phyloP scores from a whole-genome alignment of 2,113 vertebrate species.

The Ceyx margarethae region DNA sequence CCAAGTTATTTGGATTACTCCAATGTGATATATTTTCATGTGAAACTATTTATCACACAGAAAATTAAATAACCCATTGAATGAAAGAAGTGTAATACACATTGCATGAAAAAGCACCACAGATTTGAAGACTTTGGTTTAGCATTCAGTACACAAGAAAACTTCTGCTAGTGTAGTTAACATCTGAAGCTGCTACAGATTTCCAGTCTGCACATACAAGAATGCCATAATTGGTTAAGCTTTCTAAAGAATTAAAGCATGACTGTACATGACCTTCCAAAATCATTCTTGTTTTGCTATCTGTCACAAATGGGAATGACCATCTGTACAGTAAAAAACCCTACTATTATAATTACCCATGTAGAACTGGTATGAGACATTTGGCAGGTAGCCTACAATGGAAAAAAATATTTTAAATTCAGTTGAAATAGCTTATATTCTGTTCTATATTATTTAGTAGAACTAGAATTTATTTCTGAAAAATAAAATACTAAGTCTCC shows the following conservation, averaged over 20 bases:
- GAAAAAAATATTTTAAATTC: not conserved
- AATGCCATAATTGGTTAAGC: not conserved
- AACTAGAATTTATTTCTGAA: not conserved
- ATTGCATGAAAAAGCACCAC: not conserved
- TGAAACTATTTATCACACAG: not conserved
- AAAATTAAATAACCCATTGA: not conserved
- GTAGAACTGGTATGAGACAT: not conserved
- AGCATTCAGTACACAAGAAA: not conserved
- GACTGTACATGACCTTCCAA: not conserved
- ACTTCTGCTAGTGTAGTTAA: not conserved
- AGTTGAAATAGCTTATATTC: not conserved
- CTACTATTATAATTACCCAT: not conserved
- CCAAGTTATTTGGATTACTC: not conserved
- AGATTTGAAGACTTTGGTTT: not conserved
- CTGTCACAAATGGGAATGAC: not conserved
- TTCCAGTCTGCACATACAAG: not conserved
- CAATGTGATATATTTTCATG: not conserved
- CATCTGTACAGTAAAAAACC: not conserved
- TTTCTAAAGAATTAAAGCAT: not conserved
- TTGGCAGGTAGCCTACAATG: not conserved
- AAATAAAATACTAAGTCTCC: not conserved
- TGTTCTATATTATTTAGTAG: slow-evolving; percentile 10
- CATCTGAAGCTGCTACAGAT: not conserved
- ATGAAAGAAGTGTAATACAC: not conserved
- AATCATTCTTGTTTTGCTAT: not conserved